Conservation (phyloP, 2,888 invertebrate species). For the Xanthia togata region DNA sequence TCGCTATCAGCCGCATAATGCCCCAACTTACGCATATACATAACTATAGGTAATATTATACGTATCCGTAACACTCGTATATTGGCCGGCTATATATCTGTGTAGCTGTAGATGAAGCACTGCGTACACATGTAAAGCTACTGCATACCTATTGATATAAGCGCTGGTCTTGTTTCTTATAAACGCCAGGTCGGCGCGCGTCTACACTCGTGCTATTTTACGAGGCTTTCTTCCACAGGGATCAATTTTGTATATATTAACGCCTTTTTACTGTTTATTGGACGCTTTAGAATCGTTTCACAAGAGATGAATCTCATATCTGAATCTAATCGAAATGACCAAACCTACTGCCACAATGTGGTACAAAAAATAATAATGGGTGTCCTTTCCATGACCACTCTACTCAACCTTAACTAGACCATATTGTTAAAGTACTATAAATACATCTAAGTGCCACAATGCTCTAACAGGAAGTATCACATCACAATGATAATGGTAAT, state of each 20-base stretch:
- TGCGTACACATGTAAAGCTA: constrained; percentile 31
- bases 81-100: constrained; percentile 52
- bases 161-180: constrained; percentile 67
- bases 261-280: constrained; percentile 48
- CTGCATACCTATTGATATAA: constrained; percentile 61
- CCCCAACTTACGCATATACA: constrained; percentile 78
- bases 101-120: constrained; percentile 44
- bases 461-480: constrained; percentile 51
- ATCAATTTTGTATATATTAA: constrained; percentile 42
- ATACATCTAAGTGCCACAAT: constrained; percentile 51
- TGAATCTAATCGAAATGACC: constrained; percentile 11
- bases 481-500: constrained; percentile 57
- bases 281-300: constrained; percentile 27
- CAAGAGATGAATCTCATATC: constrained; percentile 12
- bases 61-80: constrained; percentile 70
- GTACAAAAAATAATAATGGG: constrained; percentile 4
- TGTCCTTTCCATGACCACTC: constrained; percentile 10
- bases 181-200: constrained; percentile 66
- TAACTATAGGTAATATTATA: constrained; percentile 65
- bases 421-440: constrained; percentile 48
- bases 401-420: constrained; percentile 36
- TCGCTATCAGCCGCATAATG: constrained; percentile 88
- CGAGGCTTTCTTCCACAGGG: constrained; percentile 38
- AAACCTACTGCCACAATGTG: constrained; percentile 3
- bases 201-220: constrained; percentile 65